These are phyloP conservation scores for Brenthis daphne DNA, from an alignment of 2,888 invertebrate species.

Conservation along the genomic window DNA sequence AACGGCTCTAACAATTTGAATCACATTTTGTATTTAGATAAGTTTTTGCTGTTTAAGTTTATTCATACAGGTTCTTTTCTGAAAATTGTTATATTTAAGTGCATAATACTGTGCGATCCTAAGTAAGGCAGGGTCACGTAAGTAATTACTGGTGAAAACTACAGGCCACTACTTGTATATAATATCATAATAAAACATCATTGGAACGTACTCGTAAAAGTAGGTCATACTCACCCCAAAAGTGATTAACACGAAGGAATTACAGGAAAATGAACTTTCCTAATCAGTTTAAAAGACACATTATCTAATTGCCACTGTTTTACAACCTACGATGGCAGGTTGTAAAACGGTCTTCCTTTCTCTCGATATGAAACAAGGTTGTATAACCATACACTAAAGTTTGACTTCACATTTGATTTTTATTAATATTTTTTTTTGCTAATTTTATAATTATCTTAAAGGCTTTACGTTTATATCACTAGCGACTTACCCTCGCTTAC, in stretches of 20 bases:
- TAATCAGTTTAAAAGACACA: slow-evolving; percentile 32
- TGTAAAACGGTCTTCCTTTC: slow-evolving; percentile 9
- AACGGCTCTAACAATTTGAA: too few species aligned
- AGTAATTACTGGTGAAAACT: too few species aligned
- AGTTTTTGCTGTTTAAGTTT: too few species aligned
- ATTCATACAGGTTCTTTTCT: too few species aligned
- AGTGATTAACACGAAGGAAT: slow-evolving; percentile 15
- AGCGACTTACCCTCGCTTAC: too few species aligned
- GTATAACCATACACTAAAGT: background rate
- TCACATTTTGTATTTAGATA: too few species aligned
- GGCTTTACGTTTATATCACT: too few species aligned
- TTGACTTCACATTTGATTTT: background rate
- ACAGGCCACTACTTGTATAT: background rate
- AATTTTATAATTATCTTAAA: too few species aligned
- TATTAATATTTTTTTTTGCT: background rate
- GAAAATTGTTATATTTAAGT: too few species aligned
- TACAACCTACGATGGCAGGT: slow-evolving; percentile 11
- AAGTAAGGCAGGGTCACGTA: too few species aligned
- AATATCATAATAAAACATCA: slow-evolving; percentile 3
- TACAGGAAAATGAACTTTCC: slow-evolving; percentile 20
- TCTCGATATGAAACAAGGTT: slow-evolving; percentile 12
- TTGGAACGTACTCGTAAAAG: background rate
- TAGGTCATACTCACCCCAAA: slow-evolving; percentile 16
- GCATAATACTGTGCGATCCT: too few species aligned
- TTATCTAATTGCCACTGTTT: slow-evolving; percentile 32